Conservation (phyloP, 2,888 invertebrate genomes). For the Trypoxylon attenuatum region DNA sequence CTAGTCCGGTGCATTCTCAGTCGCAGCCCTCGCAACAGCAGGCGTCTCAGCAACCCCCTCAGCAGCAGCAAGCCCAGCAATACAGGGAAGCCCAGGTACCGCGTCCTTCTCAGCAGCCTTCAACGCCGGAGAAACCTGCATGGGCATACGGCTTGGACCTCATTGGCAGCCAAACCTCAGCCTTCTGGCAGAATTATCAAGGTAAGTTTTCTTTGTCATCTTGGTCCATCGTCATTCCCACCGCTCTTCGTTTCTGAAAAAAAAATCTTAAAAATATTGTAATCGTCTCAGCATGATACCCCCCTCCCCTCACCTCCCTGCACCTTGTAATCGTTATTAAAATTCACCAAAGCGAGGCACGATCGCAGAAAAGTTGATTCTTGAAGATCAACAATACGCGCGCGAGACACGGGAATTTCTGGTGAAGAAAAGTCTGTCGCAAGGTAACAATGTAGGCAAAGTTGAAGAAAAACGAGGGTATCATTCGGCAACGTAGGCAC, state of each 20-base stretch:
- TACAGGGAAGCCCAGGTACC: conserved; percentile 71
- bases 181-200: conserved; percentile 95
- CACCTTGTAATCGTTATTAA: neutral
- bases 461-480: conserved; percentile 20
- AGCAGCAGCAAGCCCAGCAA: conserved; percentile 72
- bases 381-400: neutral
- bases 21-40: conserved; percentile 62
- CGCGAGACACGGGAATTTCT: neutral
- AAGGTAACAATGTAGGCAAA: conserved; percentile 7
- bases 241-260: neutral
- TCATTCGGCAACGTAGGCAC: conserved; percentile 17
- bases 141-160: conserved; percentile 87
- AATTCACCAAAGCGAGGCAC: neutral
- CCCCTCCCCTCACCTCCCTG: neutral
- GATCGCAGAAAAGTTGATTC: no score
- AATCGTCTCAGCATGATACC: no score
- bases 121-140: conserved; percentile 76
- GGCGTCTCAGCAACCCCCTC: conserved; percentile 65
- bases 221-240: neutral
- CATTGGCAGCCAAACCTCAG: conserved; percentile 86
- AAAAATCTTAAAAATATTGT: no score
- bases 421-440: neutral
- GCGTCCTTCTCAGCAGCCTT: conserved; percentile 72
- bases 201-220: conserved; percentile 80
- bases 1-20: conserved; percentile 70